Percentiles rank a stretch among this genome's conserved stretches.
Conservation (phyloP, 2,888 invertebrate species). For the Carterocephalus palaemon region DNA sequence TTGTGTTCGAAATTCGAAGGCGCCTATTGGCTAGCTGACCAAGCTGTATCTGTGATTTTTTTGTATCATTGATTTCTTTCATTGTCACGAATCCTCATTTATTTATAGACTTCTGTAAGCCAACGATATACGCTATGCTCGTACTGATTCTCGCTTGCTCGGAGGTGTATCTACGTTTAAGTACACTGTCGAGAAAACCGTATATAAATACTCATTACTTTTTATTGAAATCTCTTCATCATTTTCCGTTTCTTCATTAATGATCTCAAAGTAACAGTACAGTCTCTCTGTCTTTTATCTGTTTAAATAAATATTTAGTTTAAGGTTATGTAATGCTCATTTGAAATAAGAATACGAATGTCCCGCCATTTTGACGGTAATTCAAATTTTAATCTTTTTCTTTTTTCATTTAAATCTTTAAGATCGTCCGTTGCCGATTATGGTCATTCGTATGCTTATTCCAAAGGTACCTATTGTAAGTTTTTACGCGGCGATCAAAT, state of each 20-base stretch:
- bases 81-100: constrained; percentile 12
- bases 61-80: constrained; percentile 20
- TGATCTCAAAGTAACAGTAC: constrained; percentile 43
- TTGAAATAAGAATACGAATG: not conserved
- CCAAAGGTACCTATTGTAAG: constrained; percentile 7
- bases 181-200: constrained; percentile 26
- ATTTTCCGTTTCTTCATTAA: constrained; percentile 33
- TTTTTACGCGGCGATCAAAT: constrained; percentile 47
- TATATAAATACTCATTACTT: constrained; percentile 31
- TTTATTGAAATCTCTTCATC: constrained; percentile 13
- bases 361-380: not conserved
- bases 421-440: no score
- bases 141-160: constrained; percentile 11
- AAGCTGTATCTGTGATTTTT: constrained; percentile 12
- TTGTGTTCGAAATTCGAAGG: no score
- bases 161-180: not conserved
- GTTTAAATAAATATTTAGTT: constrained; percentile 32
- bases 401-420: no score
- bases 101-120: constrained; percentile 16
- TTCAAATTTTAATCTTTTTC: not conserved
- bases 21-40: no score
- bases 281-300: constrained; percentile 35
- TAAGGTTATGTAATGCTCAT: constrained; percentile 32
- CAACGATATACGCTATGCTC: constrained; percentile 13
- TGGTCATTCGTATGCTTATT: constrained; percentile 6